These are phyloP conservation scores for Sisor rabdophorus DNA, from an alignment of 2,113 vertebrate species.

Conservation along the genomic window DNA sequence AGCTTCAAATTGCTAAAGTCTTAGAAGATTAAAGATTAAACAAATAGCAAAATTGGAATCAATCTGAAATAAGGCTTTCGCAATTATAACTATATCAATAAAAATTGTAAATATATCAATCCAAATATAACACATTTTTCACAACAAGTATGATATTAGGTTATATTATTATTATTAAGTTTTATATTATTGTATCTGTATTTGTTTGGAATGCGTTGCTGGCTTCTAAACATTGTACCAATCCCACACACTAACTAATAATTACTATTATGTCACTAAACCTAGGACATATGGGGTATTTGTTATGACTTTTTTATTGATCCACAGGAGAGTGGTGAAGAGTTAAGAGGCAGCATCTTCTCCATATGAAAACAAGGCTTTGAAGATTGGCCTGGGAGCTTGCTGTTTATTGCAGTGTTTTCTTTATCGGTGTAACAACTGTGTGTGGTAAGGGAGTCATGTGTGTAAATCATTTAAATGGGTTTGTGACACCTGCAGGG, in stretches of 20 bases:
- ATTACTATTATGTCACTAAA: neutral
- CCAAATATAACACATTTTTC: too few species aligned
- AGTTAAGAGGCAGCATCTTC: neutral
- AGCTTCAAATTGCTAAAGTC: too few species aligned
- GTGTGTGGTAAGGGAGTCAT: slow-evolving; percentile 25
- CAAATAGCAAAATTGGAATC: too few species aligned
- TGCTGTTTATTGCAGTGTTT: slow-evolving; percentile 57
- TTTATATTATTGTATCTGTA: neutral
- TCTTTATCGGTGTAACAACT: slow-evolving; percentile 47
- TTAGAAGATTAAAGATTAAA: too few species aligned
- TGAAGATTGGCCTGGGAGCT: slow-evolving; percentile 61
- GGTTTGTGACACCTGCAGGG: slow-evolving; percentile 6
- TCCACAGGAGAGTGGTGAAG: slow-evolving; percentile 18
- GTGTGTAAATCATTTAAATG: slow-evolving; percentile 46
- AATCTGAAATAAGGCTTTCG: too few species aligned
- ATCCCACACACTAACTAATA: slow-evolving; percentile 1
- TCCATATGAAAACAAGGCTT: slow-evolving; percentile 55
- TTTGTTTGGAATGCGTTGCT: neutral
- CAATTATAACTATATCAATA: too few species aligned
- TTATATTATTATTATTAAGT: too few species aligned
- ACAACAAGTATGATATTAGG: too few species aligned
- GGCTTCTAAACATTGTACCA: neutral
- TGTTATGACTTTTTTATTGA: slow-evolving; percentile 10
- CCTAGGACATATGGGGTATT: slow-evolving; percentile 13
- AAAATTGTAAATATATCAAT: too few species aligned